These are phyloP conservation scores for Noctua pronuba DNA, from an alignment of 2,888 invertebrate genomes.

Conservation along the genomic window DNA sequence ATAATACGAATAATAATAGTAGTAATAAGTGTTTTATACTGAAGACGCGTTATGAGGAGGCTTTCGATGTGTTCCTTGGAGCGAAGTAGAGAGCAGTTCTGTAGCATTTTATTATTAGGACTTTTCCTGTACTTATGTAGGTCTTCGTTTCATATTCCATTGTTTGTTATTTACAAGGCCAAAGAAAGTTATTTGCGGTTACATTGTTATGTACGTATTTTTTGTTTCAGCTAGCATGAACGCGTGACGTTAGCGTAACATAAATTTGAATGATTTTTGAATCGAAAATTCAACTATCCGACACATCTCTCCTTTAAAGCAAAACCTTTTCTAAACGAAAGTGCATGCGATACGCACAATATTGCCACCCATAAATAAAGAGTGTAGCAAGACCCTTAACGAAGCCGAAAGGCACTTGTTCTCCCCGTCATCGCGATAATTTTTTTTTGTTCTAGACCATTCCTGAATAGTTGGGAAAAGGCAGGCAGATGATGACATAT, in stretches of 20 bases:
- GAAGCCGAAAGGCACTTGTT: no score
- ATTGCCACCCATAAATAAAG: not conserved
- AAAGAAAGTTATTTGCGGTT: not conserved
- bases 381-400: no score
- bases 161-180: not conserved
- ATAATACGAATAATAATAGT: no score
- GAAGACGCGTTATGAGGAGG: slow-evolving; percentile 19
- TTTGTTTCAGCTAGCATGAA: not conserved
- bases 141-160: not conserved
- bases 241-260: not conserved
- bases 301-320: no score
- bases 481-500: no score
- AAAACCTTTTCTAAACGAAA: not conserved
- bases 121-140: not conserved
- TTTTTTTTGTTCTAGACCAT: no score
- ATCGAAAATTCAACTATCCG: not conserved
- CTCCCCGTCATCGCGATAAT: no score
- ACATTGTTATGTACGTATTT: not conserved
- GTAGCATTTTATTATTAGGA: not conserved
- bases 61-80: not conserved
- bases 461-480: no score
- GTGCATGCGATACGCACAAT: not conserved
- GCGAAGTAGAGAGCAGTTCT: not conserved
- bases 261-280: not conserved
- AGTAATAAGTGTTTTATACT: no score